Evolutionary conservation across 2,113 vertebrate species (phyloP).

Genomic region (Phoxinus phoxinus): DNA sequence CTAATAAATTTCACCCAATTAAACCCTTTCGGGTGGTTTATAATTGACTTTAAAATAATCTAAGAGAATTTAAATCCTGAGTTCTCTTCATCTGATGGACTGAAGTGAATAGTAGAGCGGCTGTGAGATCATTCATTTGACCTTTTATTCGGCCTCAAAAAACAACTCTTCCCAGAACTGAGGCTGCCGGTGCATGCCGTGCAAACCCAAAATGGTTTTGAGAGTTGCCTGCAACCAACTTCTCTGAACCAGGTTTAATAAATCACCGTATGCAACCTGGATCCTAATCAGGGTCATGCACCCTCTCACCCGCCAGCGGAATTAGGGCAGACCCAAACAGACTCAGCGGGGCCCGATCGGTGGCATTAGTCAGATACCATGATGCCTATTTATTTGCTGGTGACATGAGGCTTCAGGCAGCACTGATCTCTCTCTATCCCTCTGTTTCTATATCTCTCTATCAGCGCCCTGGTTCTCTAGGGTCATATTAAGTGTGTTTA

Average conservation of each 20-base stretch:
- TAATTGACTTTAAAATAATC: neutral
- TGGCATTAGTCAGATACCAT: conserved; percentile 43
- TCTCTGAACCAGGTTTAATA: conserved; percentile 29
- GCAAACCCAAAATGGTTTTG: conserved; percentile 10
- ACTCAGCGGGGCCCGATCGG: neutral
- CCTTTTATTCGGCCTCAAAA: conserved; percentile 12
- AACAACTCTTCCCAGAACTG: conserved; percentile 33
- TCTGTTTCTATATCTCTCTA: conserved; percentile 32
- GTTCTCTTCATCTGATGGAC: neutral
- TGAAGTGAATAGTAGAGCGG: neutral
- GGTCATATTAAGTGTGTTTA: conserved; percentile 56
- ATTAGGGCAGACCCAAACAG: conserved; percentile 34
- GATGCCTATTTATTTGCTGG: conserved; percentile 49
- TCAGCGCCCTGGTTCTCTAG: conserved; percentile 39
- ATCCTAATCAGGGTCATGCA: conserved; percentile 15
- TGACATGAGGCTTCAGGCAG: conserved; percentile 39
- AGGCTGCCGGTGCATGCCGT: neutral
- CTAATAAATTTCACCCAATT: neutral
- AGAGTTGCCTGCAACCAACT: conserved; percentile 24
- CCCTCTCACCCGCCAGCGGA: conserved; percentile 17
- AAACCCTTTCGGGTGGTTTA: neutral
- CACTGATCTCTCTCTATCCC: conserved; percentile 30
- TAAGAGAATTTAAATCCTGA: neutral
- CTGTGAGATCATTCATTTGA: conserved; percentile 4
- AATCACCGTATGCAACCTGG: conserved; percentile 15